Percentiles rank a stretch among this genome's conserved stretches.
Evolutionary conservation across 2,797 vertebrate species (phyloP).

Genomic region (Heteromormyrus szaboi): DNA sequence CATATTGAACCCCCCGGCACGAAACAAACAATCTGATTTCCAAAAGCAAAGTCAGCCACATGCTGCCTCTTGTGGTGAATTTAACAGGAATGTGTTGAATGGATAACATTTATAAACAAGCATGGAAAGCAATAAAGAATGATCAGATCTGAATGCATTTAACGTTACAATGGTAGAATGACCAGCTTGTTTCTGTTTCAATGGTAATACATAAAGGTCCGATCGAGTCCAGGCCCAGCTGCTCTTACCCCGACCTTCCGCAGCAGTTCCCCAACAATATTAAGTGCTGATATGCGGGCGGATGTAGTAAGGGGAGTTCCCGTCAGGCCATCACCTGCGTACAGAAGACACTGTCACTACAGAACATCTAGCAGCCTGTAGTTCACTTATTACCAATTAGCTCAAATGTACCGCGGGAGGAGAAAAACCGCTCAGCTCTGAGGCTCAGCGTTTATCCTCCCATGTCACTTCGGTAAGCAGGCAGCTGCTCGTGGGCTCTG

Average conservation of each 20-base stretch:
- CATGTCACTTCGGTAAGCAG: not conserved
- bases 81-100: not conserved
- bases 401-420: not conserved
- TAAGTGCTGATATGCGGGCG: slow-evolving; percentile 91
- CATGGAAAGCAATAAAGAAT: not conserved
- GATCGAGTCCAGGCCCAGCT: not conserved
- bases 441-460: not conserved
- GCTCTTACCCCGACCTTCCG: slow-evolving; percentile 91
- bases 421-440: not conserved
- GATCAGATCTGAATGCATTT: not conserved
- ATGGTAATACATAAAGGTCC: not conserved
- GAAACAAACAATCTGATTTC: not conserved
- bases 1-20: not conserved
- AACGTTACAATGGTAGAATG: not conserved
- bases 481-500: slow-evolving; percentile 19
- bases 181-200: not conserved
- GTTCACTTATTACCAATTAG: not conserved
- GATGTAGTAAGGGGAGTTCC: slow-evolving; percentile 88
- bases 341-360: not conserved
- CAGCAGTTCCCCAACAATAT: slow-evolving; percentile 92
- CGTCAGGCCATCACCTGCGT: slow-evolving; percentile 65
- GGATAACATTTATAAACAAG: not conserved
- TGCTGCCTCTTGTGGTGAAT: not conserved
- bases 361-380: not conserved
- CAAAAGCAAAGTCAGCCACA: not conserved